A percentile compares a stretch with the other conserved stretches of the same genome.
Conservation (phyloP, 1,140 invertebrate genomes). For the Linepithema humile region DNA sequence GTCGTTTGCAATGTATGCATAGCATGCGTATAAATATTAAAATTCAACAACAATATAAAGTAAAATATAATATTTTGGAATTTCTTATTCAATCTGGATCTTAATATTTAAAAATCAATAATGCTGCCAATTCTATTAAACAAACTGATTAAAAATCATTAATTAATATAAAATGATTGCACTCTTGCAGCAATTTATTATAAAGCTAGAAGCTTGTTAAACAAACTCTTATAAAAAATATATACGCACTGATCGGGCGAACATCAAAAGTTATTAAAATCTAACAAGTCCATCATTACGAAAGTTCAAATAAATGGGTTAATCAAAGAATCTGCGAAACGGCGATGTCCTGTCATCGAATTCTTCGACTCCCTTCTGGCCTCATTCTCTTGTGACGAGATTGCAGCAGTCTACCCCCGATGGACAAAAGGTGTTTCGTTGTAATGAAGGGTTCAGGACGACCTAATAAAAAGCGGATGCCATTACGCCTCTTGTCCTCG, state of each 20-base stretch:
- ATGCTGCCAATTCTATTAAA: no score
- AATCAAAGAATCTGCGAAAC: conserved; percentile 22
- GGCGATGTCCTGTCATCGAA: conserved; percentile 31
- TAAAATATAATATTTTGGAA: no score
- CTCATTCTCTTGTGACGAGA: not conserved
- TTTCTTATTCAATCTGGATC: no score
- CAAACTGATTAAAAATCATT: not conserved
- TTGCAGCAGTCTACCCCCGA: conserved; percentile 24
- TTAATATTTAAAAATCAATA: no score
- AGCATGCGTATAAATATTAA: not conserved
- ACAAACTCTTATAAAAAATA: not conserved
- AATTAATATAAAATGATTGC: not conserved
- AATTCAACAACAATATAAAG: not conserved
- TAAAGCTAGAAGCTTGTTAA: no score
- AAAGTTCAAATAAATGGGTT: conserved; percentile 65
- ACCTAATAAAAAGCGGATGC: conserved; percentile 77
- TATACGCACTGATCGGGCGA: not conserved
- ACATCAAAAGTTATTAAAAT: conserved; percentile 46
- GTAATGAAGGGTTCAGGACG: conserved; percentile 77
- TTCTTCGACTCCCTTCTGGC: conserved; percentile 8
- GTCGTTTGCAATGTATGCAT: not conserved
- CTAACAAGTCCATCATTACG: conserved; percentile 64
- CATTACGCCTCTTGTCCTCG: conserved; percentile 68
- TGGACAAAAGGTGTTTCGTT: conserved; percentile 77
- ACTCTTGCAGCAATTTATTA: not conserved